phyloP scores from a whole-genome alignment of 2,113 vertebrate species.

The Hepsetus odoe region DNA sequence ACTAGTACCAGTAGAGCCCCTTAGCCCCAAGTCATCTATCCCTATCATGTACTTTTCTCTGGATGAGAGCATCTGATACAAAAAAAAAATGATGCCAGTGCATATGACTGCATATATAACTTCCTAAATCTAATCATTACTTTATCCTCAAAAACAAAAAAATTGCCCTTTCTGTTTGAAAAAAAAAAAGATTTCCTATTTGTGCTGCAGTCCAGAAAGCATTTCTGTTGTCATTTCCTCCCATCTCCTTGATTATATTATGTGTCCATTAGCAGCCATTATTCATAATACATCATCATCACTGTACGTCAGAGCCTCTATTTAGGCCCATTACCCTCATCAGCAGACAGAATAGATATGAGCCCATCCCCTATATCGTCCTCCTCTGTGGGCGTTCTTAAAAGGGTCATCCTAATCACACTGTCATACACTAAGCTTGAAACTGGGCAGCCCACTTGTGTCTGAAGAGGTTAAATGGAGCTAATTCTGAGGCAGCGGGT shows the following conservation, averaged over 20 bases:
- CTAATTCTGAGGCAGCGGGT: slow-evolving; percentile 39
- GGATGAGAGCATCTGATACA: no score
- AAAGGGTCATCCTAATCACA: slow-evolving; percentile 23
- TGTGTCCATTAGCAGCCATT: background rate
- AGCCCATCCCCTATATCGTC: slow-evolving; percentile 17
- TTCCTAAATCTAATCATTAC: no score
- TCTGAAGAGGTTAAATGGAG: slow-evolving; percentile 45
- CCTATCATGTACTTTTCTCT: no score
- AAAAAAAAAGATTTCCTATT: no score
- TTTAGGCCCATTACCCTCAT: slow-evolving; percentile 9
- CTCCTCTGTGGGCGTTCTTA: background rate
- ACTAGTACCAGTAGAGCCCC: no score
- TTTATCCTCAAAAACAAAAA: no score
- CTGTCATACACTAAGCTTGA: background rate
- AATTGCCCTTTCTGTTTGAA: no score
- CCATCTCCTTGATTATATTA: background rate
- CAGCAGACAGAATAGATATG: background rate
- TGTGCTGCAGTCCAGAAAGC: background rate
- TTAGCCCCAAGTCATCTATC: no score
- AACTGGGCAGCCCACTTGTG: slow-evolving; percentile 14
- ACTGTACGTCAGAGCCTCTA: background rate
- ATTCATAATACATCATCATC: background rate
- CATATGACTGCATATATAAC: no score
- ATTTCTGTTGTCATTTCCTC: background rate
- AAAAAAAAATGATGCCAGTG: no score